Percentiles rank a stretch among this genome's conserved stretches.
These are phyloP conservation scores for Schizotus pectinicornis DNA, from an alignment of 2,888 invertebrate species.

Conservation along the genomic window DNA sequence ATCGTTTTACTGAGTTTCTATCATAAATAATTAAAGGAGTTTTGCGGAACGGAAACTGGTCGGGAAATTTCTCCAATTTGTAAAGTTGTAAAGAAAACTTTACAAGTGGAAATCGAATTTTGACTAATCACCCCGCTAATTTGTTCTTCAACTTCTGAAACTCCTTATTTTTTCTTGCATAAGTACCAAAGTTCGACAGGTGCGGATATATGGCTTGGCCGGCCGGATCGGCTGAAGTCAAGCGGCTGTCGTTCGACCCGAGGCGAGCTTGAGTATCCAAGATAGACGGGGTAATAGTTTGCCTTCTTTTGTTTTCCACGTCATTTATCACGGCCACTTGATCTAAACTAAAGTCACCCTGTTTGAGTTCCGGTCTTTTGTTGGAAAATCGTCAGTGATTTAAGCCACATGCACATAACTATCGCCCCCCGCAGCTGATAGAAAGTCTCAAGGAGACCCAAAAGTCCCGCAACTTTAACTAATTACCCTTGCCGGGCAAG, in stretches of 20 bases:
- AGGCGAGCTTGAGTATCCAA: slow-evolving; percentile 31
- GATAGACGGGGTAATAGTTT: slow-evolving; percentile 40
- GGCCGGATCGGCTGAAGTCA: slow-evolving; percentile 26
- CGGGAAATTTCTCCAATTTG: no score
- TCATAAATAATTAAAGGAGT: neutral
- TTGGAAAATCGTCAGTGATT: slow-evolving; percentile 35
- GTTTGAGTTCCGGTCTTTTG: slow-evolving; percentile 32
- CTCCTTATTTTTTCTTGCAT: slow-evolving; percentile 14
- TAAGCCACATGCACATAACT: slow-evolving; percentile 35
- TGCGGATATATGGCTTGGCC: slow-evolving; percentile 28
- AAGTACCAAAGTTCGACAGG: slow-evolving; percentile 30
- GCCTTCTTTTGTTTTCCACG: slow-evolving; percentile 42
- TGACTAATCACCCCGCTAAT: slow-evolving; percentile 47
- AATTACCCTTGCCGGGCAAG: no score
- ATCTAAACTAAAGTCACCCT: slow-evolving; percentile 36
- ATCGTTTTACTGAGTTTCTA: neutral
- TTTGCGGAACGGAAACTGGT: neutral
- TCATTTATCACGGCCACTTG: slow-evolving; percentile 40
- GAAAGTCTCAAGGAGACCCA: no score
- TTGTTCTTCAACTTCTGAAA: slow-evolving; percentile 38
- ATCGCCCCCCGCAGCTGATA: no score
- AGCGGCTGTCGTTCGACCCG: slow-evolving; percentile 18
- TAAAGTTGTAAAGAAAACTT: slow-evolving; percentile 8
- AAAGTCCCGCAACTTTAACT: no score
- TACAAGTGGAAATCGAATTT: slow-evolving; percentile 32